These are phyloP conservation scores for Rosalia funebris DNA, from an alignment of 2,888 invertebrate genomes.

Conservation along the genomic window DNA sequence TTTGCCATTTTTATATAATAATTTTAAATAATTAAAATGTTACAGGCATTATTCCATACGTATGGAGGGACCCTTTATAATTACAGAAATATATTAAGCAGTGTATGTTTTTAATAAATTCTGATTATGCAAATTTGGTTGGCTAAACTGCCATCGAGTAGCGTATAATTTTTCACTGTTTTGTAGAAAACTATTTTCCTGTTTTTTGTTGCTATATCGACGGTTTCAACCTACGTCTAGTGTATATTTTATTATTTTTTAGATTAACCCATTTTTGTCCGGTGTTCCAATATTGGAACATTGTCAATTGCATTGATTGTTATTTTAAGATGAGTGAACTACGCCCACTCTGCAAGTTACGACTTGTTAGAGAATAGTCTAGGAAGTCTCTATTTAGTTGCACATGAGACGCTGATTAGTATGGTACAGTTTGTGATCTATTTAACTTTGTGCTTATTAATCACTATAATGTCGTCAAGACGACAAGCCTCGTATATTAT, in stretches of 20 bases:
- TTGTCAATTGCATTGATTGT: not conserved
- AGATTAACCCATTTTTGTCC: not conserved
- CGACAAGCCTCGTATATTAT: not conserved
- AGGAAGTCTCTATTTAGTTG: not conserved
- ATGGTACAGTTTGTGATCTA: not conserved
- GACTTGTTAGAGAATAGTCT: not conserved
- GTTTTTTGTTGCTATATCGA: not conserved
- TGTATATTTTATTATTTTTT: not conserved
- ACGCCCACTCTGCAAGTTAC: not conserved
- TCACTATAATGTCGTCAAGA: not conserved
- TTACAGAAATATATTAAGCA: too few relatives aligned
- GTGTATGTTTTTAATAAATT: too few relatives aligned
- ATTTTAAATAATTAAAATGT: too few relatives aligned
- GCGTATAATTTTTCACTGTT: too few relatives aligned
- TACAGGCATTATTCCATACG: too few relatives aligned
- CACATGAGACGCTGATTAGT: not conserved
- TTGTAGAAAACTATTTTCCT: too few relatives aligned
- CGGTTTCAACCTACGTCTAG: not conserved
- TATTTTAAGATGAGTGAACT: not conserved
- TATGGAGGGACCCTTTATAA: too few relatives aligned
- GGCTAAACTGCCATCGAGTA: too few relatives aligned
- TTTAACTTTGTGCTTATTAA: not conserved
- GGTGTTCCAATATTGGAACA: not conserved
- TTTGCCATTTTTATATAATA: too few relatives aligned
- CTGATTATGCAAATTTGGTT: too few relatives aligned